Evolutionary conservation across 2,113 vertebrate genomes (phyloP).

Genomic region (Xiphorhynchus elegans): DNA sequence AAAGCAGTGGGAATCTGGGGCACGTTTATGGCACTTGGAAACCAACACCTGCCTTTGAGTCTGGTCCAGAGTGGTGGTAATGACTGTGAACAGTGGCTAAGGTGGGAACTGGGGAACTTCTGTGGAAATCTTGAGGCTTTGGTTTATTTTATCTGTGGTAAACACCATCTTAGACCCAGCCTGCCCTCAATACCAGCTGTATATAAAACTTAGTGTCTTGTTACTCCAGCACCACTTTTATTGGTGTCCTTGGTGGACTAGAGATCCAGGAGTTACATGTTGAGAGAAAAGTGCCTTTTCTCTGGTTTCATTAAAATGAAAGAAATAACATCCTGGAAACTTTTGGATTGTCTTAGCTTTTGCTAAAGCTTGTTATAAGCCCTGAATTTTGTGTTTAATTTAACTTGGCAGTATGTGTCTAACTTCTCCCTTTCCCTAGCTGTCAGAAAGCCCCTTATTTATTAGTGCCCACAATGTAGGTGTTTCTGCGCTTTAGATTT

Average conservation of each 20-base stretch:
- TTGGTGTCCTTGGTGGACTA: not conserved
- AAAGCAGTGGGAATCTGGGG: not conserved
- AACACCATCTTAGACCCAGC: not conserved
- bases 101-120: not conserved
- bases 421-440: not conserved
- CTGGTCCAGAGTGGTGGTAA: not conserved
- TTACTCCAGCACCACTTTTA: not conserved
- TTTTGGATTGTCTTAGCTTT: not conserved
- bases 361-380: not conserved
- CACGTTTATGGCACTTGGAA: not conserved
- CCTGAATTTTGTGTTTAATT: not conserved
- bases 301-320: not conserved
- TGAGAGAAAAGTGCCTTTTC: not conserved
- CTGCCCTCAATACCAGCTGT: not conserved
- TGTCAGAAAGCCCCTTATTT: conserved; percentile 47
- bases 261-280: not conserved
- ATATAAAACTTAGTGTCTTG: not conserved
- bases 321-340: conserved; percentile 27
- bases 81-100: rapidly evolving
- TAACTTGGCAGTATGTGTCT: not conserved
- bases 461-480: conserved; percentile 1
- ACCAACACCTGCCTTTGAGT: not conserved
- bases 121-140: not conserved
- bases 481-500: conserved; percentile 26
- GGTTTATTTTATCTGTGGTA: not conserved